Base-by-base conservation (phyloP, 2,888 invertebrate species). In the Helicoverpa assulta region DNA sequence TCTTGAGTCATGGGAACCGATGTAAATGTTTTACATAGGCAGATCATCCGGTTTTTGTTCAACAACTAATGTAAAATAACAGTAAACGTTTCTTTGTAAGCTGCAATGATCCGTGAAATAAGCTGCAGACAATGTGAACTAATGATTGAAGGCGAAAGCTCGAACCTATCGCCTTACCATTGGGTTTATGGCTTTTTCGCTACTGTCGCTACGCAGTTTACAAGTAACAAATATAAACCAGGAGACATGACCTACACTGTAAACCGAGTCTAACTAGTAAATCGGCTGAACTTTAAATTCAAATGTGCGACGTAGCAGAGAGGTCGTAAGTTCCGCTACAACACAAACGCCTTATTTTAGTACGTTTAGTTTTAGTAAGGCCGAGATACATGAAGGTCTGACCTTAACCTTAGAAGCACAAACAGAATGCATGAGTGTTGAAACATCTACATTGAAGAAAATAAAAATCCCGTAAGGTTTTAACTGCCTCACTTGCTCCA, bases 91-190 rank as follows among this genome's bases (percentile, higher is more conserved):
- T 81, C 84, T 77, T 86, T 85, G 83, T 85, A 74, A 80, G 79
- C 61, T 82, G 82, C 86, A 87, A 78, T 87, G 85, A 78, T 80
- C 86, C 87, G 84, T 87, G 86, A 87, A 87, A 87, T 78, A 85
- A 83, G 67, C 54, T 74, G 77, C 80, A 78, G 79, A 86, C 85
- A 86, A 81, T 83, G 81, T 80, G 78, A 78, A 78, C 78, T 82
- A 76, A 81, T 84, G 73, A 79, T 82, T 73, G 64, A 70, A 76
- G 64, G 70, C 70, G 65, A 68, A 79, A 81, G 81, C 69, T 75
- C 54, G 60, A 58, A 29, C 21, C 59, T 56, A 54, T 67, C 65
- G 50, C 52, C 50, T 68, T 53, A 40, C 59, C 70, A 63, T 56
- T 72, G 43, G 62, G 64, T 82, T 77, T 80, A 77, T 43, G 61